Base-by-base conservation (phyloP, 64 coral and sea anemone species). In the Pocillopora damicornis region DNA sequence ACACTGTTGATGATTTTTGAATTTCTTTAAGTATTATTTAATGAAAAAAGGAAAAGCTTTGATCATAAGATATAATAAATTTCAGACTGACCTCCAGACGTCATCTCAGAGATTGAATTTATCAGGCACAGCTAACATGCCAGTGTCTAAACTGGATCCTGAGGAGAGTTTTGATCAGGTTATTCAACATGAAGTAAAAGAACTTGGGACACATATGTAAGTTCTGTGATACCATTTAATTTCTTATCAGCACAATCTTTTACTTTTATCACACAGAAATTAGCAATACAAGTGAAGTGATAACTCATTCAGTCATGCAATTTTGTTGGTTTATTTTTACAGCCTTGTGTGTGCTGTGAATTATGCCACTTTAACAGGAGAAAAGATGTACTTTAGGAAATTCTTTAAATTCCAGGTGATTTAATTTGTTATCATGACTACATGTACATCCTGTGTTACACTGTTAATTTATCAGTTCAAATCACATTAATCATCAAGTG, bases 391-490 rank as follows among this genome's bases (percentile, higher is more conserved):
- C 56, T 98, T 98, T 68, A 90, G 96, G 77, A 98, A 98, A 66
- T 98, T 98, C 74, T 98, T 92, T 73, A 98, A 98, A 87, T 98
- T 98, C 79, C 96, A 98, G 88, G 96, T 98, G 75, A 84, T n/a
- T 34, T 64, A 7, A 84, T 67, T 5, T 42, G 72, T n/a, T 11
- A 6, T 60, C 51, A n/a, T 11, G 25, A 16, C 13, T 59, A 60
- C 57, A 8, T 18, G 15, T 63, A 18, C 79, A 9, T 58, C 82
- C 42, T 51, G 42, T 51, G 42, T 51, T 51, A 51, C 2, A 51
- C 2, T 51, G 42, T 51, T 4, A 51, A 51, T 51, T 51, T 51
- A 51, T 51, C 42, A 51, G 42, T 51, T 7, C 42, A 51, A 51
- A 51, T 51, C 7, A 51, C 42, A 51, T 51, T 30, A 51, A 51